phyloP scores from a whole-genome alignment of 2,888 invertebrate genomes.

The Dromius quadrimaculatus region DNA sequence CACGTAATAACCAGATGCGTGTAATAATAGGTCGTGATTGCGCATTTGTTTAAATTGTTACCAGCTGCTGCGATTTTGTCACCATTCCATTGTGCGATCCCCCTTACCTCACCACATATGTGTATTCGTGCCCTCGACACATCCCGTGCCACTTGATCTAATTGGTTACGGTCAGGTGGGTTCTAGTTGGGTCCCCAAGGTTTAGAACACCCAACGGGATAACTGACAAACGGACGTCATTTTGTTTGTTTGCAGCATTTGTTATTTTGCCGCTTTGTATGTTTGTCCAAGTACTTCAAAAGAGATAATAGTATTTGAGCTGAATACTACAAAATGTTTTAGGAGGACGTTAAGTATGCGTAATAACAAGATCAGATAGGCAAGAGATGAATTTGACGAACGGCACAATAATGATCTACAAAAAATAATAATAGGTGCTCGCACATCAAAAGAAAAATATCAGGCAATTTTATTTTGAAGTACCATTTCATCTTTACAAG shows the following conservation, averaged over 20 bases:
- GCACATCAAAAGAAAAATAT: too few species aligned
- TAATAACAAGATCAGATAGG: neutral
- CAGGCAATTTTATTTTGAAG: too few species aligned
- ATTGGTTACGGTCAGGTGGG: slow-evolving; percentile 52
- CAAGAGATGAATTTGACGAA: neutral
- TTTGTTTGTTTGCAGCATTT: slow-evolving; percentile 27
- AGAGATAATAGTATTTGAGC: neutral
- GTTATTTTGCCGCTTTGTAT: slow-evolving; percentile 17
- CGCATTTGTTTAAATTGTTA: slow-evolving; percentile 39
- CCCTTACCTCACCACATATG: neutral
- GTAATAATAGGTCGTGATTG: slow-evolving; percentile 37
- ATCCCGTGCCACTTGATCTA: slow-evolving; percentile 48
- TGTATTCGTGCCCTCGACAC: slow-evolving; percentile 26
- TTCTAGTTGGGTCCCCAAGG: slow-evolving; percentile 10
- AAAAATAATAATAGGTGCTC: neutral
- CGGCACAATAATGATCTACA: neutral
- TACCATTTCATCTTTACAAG: too few species aligned
- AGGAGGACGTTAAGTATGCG: neutral
- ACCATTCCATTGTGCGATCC: slow-evolving; percentile 18
- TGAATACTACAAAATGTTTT: neutral
- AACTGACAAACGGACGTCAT: slow-evolving; percentile 18
- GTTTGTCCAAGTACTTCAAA: slow-evolving; percentile 5
- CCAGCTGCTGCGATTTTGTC: slow-evolving; percentile 39
- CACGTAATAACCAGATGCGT: slow-evolving; percentile 30
- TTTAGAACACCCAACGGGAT: neutral